phyloP scores from a whole-genome alignment of 2,888 invertebrate genomes.

The Hofmannophila pseudospretella region DNA sequence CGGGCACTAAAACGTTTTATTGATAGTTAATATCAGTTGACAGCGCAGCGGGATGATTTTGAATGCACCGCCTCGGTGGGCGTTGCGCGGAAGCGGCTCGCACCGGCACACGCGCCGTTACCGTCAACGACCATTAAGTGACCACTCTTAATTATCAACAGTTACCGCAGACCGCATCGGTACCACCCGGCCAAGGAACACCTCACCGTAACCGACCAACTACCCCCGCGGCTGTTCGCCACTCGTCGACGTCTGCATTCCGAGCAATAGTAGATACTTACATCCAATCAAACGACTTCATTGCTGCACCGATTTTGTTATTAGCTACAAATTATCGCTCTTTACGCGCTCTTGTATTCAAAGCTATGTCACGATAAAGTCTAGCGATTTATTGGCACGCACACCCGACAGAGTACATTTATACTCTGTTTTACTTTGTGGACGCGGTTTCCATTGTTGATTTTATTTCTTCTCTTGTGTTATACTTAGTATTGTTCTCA shows the following conservation, averaged over 20 bases:
- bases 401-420: too few relatives aligned
- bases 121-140: conserved; percentile 56
- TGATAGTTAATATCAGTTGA: not conserved
- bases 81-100: conserved; percentile 54
- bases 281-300: not conserved
- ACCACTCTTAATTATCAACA: conserved; percentile 73
- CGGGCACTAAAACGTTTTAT: too few relatives aligned
- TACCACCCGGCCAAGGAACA: conserved; percentile 31
- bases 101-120: conserved; percentile 58
- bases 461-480: too few relatives aligned
- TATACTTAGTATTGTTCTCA: too few relatives aligned
- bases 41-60: not conserved
- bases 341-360: too few relatives aligned
- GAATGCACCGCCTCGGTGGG: conserved; percentile 18
- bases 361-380: too few relatives aligned
- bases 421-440: too few relatives aligned
- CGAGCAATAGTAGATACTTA: not conserved
- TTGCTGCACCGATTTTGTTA: not conserved
- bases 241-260: conserved; percentile 4
- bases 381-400: too few relatives aligned
- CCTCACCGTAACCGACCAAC: not conserved
- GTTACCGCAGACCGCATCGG: conserved; percentile 52
- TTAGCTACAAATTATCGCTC: too few relatives aligned
- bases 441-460: too few relatives aligned
- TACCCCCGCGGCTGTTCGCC: conserved; percentile 15